Conservation (phyloP, 2,888 invertebrate species). For the Acholoe squamosa region DNA sequence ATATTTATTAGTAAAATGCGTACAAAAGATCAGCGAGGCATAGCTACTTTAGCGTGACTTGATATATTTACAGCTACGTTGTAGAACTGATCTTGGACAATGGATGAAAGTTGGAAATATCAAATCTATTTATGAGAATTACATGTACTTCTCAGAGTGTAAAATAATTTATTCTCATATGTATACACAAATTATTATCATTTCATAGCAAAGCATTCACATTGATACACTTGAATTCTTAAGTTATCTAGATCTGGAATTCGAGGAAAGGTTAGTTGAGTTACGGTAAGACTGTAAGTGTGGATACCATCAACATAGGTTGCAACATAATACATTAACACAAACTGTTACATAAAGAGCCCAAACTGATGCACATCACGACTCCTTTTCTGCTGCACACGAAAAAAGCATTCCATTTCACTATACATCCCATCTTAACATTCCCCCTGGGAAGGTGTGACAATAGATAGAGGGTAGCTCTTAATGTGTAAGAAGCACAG, state of each 20-base stretch:
- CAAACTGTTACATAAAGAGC: too few relatives aligned
- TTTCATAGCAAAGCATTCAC: constrained; percentile 45
- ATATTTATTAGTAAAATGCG: constrained; percentile 61
- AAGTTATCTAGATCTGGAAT: constrained; percentile 28
- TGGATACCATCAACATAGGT: constrained; percentile 4
- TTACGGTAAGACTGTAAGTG: neutral
- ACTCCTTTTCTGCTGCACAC: too few relatives aligned
- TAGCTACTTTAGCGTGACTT: constrained; percentile 6
- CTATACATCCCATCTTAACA: too few relatives aligned
- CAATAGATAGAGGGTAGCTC: too few relatives aligned
- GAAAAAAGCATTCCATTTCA: too few relatives aligned
- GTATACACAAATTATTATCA: constrained; percentile 16
- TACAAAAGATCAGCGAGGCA: constrained; percentile 54
- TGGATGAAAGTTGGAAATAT: constrained; percentile 23
- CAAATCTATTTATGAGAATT: constrained; percentile 39
- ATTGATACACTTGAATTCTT: constrained; percentile 19
- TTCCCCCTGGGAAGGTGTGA: too few relatives aligned
- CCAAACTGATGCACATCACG: too few relatives aligned
- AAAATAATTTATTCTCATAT: constrained; percentile 50
- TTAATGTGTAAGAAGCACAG: too few relatives aligned
- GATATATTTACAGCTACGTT: constrained; percentile 45
- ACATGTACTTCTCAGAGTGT: neutral
- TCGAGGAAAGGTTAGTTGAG: neutral
- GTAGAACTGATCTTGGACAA: neutral
- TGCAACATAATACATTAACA: constrained; percentile 19